phyloP scores from a whole-genome alignment of 2,113 vertebrate species.

The Spheniscus mendiculus region DNA sequence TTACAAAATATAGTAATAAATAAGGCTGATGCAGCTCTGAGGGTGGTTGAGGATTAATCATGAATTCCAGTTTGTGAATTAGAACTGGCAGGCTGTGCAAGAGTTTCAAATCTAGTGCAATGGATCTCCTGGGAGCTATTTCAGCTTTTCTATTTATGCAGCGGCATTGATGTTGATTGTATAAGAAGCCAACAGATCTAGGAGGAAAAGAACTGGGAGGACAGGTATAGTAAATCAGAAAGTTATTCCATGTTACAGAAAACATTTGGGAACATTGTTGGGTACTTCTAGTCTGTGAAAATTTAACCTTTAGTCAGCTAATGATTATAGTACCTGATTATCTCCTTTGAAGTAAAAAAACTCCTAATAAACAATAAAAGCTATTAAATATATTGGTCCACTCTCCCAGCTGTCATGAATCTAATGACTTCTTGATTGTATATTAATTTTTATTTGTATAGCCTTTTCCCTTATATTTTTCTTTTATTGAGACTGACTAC shows the following conservation, averaged over 20 bases:
- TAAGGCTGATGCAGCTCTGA: neutral
- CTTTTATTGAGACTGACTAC: neutral
- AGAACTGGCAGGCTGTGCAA: conserved; percentile 18
- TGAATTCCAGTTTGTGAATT: conserved; percentile 36
- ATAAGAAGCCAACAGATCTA: conserved; percentile 33
- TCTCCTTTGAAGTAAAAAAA: neutral
- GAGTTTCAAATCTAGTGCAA: conserved; percentile 31
- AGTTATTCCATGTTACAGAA: neutral
- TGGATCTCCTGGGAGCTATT: conserved; percentile 16
- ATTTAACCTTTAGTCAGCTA: neutral
- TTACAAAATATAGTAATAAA: conserved; percentile 13
- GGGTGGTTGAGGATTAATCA: conserved; percentile 25
- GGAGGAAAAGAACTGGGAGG: neutral
- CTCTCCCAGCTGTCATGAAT: neutral
- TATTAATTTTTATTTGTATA: neutral
- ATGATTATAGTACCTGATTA: neutral
- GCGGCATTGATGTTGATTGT: neutral
- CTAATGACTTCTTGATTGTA: neutral
- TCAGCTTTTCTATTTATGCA: conserved; percentile 29
- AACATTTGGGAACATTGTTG: neutral
- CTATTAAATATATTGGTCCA: neutral
- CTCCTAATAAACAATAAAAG: neutral
- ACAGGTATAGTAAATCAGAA: conserved; percentile 10
- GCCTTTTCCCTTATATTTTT: neutral
- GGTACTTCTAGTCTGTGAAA: neutral